Evolutionary conservation across 2,113 vertebrate genomes (phyloP), one percentile per base, ranked within the genome.

Genomic region (Caranx melampygus): DNA sequence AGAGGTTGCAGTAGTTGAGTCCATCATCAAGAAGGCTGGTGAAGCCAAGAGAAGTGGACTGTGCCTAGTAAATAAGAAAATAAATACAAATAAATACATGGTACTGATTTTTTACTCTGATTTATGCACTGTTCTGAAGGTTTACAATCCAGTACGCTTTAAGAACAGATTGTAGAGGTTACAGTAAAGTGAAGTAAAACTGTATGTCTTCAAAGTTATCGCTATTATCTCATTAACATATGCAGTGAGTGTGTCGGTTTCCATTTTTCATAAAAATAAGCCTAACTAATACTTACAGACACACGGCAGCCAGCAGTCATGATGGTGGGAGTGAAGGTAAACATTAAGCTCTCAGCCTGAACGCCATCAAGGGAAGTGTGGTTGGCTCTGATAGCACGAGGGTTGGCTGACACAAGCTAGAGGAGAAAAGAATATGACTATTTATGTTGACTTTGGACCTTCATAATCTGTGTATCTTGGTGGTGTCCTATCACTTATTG

Each of bases 1-100:
- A 73, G 69, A 90, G 71, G 78, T 90, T 90, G 82, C 83, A 87
- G 73, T 91, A 87, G 49, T 84, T 90, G 42, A 59, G 62, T 10
- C 81, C 87, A 3, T 78, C 11, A 47, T 82, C 87, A 16, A 89
- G 63, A 49, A 79, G 69, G 51, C 52, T 88, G 65, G 59, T 73
- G 73, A 88, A 91, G 14, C 63, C 83, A 16, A 72, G 33, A 81
- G 81, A 83, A n/a, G 10, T 10, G 45, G 86, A 91, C 60, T 64
- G 26, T 0, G 45, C 82, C 81, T 82, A 63, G 40, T 10, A 11
- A 15, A 5, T 5, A 15, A n/a, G 11, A 1, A 13, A 44, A 2
- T 42, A 7, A 42, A 42, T 42, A 26, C 26, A 42, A 42, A 42
- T 2, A 2, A 7, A 42, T 11, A 42, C 40, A 42, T 10, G 8